A percentile compares a stretch with the other conserved stretches of the same genome.
Conservation (phyloP, 2,797 vertebrate species). For the Cynopterus sphinx region DNA sequence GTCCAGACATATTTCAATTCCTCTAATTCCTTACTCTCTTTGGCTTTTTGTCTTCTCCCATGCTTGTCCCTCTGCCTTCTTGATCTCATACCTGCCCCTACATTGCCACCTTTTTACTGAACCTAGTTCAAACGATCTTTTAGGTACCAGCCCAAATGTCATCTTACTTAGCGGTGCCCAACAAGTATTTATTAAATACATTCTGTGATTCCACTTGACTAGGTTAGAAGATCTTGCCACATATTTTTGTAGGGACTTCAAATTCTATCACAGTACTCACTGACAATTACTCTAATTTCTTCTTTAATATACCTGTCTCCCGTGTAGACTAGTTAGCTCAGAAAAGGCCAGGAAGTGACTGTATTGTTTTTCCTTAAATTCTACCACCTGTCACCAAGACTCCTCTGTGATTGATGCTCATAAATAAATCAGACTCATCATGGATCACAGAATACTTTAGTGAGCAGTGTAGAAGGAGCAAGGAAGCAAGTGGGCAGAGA, state of each 20-base stretch:
- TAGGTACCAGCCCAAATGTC: not conserved
- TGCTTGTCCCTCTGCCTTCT: not conserved
- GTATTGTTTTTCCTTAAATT: slow-evolving; percentile 46
- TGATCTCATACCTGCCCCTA: not conserved
- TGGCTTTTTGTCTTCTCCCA: not conserved
- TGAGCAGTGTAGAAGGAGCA: not conserved
- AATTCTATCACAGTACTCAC: not conserved
- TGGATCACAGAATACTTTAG: not conserved
- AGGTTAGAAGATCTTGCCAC: not conserved
- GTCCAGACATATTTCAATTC: not conserved
- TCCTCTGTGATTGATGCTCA: not conserved
- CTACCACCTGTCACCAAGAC: not conserved
- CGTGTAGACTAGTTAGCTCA: not conserved
- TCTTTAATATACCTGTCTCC: not conserved
- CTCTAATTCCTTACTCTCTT: not conserved
- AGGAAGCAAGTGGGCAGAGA: not conserved
- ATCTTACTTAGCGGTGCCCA: not conserved
- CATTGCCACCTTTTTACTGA: not conserved
- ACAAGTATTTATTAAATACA: not conserved
- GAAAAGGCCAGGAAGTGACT: not conserved
- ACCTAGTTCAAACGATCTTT: not conserved
- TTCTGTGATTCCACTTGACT: not conserved
- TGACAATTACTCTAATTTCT: not conserved
- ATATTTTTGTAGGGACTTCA: not conserved
- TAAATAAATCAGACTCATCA: slow-evolving; percentile 17